Evolutionary conservation across 2,797 vertebrate species (phyloP).

Genomic region (Benthosema pterotum): DNA sequence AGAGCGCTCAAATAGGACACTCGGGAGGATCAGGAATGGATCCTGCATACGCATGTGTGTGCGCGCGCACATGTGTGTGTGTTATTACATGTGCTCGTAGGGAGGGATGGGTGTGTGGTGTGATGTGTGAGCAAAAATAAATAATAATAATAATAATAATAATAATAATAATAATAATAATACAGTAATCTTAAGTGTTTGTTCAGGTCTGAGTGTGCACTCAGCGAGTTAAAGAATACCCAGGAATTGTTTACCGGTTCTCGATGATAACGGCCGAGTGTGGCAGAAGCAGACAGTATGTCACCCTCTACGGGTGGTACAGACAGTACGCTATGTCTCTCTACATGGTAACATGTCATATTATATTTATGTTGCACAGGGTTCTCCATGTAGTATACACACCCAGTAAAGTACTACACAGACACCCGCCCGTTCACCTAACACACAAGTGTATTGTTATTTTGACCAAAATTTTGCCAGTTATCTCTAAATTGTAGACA

Average conservation of each 20-base stretch:
- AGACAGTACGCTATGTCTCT: no score
- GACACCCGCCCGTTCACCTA: conserved; percentile 35
- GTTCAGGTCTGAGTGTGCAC: no score
- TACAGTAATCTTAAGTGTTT: no score
- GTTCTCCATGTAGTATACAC: conserved; percentile 26
- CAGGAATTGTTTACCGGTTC: conserved; percentile 8
- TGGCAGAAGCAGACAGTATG: no score
- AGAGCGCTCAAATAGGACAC: conserved; percentile 15
- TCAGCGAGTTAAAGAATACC: no score
- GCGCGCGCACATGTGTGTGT: conserved; percentile 2
- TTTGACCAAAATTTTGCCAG: no score
- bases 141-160: no score
- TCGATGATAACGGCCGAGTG: conserved; percentile 22
- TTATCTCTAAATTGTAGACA: no score
- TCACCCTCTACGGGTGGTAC: no score
- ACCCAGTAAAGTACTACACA: conserved; percentile 22
- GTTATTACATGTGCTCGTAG: conserved; percentile 2
- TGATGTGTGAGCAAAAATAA: background rate
- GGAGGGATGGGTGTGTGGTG: no score
- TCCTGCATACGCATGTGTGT: background rate
- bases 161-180: no score
- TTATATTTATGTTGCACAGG: conserved; percentile 33
- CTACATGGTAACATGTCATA: conserved; percentile 8
- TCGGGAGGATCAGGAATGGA: conserved; percentile 15
- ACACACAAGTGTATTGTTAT: no score